Percentiles rank a stretch among this genome's conserved stretches.
These are phyloP conservation scores for Zoanthus sociatus DNA, from an alignment of 92 coral and sea anemone genomes.

Conservation along the genomic window DNA sequence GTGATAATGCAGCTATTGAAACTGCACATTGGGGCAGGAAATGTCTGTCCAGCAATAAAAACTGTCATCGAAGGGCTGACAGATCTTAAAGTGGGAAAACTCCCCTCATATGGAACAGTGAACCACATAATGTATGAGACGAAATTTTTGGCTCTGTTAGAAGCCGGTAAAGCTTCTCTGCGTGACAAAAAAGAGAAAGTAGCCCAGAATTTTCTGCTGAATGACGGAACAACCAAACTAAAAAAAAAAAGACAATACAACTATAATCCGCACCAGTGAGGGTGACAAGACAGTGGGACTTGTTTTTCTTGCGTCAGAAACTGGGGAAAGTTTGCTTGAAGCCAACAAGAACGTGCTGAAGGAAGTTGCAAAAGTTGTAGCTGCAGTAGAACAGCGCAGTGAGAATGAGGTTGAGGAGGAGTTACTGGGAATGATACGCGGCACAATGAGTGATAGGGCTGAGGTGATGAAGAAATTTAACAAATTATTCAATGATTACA, in stretches of 20 bases:
- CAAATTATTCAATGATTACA: conserved; percentile 9
- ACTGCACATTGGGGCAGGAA: conserved; percentile 20
- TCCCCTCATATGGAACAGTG: conserved; percentile 19
- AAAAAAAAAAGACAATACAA: conserved; percentile 31
- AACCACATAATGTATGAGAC: conserved; percentile 24
- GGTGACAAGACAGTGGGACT: conserved; percentile 29
- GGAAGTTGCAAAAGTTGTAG: conserved; percentile 25
- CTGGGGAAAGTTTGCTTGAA: conserved; percentile 27
- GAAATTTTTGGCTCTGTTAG: conserved; percentile 2
- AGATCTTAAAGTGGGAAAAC: conserved; percentile 5
- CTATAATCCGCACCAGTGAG: conserved; percentile 33
- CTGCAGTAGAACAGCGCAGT: conserved; percentile 13
- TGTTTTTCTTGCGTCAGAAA: conserved; percentile 27
- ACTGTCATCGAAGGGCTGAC: conserved; percentile 21
- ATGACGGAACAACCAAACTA: conserved; percentile 20
- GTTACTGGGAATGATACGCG: conserved; percentile 2
- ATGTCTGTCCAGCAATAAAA: conserved; percentile 25
- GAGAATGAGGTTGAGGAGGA: conserved; percentile 16
- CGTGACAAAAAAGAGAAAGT: conserved; percentile 19
- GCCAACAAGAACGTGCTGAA: conserved; percentile 28
- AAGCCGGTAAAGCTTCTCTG: conserved; percentile 23
- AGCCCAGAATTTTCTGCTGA: background rate
- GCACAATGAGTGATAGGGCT: conserved; percentile 43
- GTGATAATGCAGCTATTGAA: conserved; percentile 18
- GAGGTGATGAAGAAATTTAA: conserved; percentile 43